Base-by-base conservation (phyloP, 2,797 vertebrate species). In the Champsocephalus esox region DNA sequence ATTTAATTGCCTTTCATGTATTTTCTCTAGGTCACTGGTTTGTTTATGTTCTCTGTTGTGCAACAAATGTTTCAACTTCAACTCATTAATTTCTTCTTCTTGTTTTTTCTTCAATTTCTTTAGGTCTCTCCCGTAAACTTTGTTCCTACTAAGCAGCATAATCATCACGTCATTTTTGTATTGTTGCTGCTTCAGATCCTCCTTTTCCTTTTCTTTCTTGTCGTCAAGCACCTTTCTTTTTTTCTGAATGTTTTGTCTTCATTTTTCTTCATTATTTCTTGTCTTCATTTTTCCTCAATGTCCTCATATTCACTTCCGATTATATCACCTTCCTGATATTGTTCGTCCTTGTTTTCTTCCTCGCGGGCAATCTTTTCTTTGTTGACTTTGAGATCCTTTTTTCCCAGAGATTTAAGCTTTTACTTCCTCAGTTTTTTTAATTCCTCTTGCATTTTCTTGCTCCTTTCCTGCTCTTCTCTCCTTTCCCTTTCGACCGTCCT, bases 181-280 rank as follows among this genome's bases (percentile, higher is more conserved):
- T 12, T 57, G 13, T 5, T 80, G 50, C 34, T 0, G 19, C 9
- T 0, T 83, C 41, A 81, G 12, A 1, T 46, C 14, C 0, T 64
- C 41, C 8, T 64, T 9, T 48, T 81, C 72, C 11, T 43, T 21
- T 14, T 9, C 32, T 1, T 49, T 0, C 10, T 12, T 79, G 5
- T 52, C 19, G 0, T 9, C 12, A 9, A 69, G 80, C 21, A 14
- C 70, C 0, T 38, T 1, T n/a, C n/a, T n/a, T n/a, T n/a, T n/a
- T n/a, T n/a, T 11, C 12, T 73, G 49, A 87, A 38, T 38, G 34
- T 74, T 3, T 81, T 75, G 0, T 78, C 75, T 44, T 81, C 68
- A 8, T 66, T 44, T 68, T 43, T 77, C n/a, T 9, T 71, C 19
- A 5, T 58, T 1, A 76, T 28, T 0, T 74, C 58, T 7, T 28